A percentile compares a stretch with the other conserved stretches of the same genome.
phyloP scores from a whole-genome alignment of 2,113 vertebrate species.

The Pogona vitticeps region DNA sequence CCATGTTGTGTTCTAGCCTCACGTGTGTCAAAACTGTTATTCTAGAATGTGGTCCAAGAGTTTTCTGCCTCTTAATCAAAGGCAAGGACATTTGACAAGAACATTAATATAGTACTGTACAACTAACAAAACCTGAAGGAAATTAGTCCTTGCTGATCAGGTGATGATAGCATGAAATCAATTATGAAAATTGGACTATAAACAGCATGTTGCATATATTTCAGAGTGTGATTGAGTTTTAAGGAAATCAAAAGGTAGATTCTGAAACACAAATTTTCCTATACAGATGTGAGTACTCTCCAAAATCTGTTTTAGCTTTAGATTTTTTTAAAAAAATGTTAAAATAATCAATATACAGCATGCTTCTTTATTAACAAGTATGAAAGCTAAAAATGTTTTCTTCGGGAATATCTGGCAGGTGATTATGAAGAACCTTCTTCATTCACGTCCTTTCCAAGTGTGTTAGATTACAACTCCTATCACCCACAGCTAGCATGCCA shows the following conservation, averaged over 20 bases:
- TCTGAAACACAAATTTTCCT: not conserved
- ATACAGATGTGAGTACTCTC: not conserved
- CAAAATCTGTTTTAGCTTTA: not conserved
- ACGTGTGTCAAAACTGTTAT: not conserved
- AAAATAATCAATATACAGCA: not conserved
- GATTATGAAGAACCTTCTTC: not conserved
- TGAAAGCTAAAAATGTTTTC: not conserved
- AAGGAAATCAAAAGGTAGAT: not conserved
- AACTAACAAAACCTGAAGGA: not conserved
- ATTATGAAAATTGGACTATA: not conserved
- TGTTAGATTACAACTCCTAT: not conserved
- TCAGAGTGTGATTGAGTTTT: not conserved
- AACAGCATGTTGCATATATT: not conserved
- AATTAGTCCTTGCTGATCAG: not conserved
- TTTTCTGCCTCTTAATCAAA: not conserved
- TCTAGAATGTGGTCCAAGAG: not conserved
- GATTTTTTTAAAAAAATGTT: not conserved
- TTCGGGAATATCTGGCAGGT: not conserved
- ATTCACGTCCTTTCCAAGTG: not conserved
- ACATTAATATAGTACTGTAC: not conserved
- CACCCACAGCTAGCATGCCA: not conserved
- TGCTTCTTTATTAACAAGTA: not conserved
- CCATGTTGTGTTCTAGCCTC: not conserved
- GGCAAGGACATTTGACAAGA: not conserved
- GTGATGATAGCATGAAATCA: not conserved